Conservation (phyloP, 2,797 vertebrate genomes). For the Poeciliopsis infans region DNA sequence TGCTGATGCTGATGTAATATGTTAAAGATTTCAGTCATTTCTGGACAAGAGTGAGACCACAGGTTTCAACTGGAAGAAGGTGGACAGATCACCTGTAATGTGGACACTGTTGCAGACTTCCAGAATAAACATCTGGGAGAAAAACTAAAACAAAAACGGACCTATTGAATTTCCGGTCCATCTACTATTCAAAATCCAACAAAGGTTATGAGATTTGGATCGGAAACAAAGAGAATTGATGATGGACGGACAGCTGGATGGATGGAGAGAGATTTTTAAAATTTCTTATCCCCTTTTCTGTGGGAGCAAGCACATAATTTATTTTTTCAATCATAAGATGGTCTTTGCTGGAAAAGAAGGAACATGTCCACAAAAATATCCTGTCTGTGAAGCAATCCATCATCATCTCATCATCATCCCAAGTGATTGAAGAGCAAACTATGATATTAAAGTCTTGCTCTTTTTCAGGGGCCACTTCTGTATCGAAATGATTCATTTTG, state of each 20-base stretch:
- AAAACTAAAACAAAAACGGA: background rate
- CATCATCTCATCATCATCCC: slow-evolving; percentile 24
- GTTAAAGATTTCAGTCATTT: background rate
- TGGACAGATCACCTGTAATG: no score
- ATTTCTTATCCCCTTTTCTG: background rate
- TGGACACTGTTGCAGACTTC: background rate
- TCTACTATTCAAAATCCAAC: background rate
- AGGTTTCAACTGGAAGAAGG: background rate
- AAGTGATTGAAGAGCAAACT: slow-evolving; percentile 29
- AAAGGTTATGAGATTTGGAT: background rate
- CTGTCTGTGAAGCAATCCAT: slow-evolving; percentile 9
- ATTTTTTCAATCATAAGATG: background rate
- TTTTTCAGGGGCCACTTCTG: slow-evolving; percentile 23
- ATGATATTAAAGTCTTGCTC: slow-evolving; percentile 21
- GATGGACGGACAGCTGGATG: background rate
- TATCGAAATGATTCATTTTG: slow-evolving; percentile 31
- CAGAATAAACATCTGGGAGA: background rate
- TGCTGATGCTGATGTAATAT: background rate
- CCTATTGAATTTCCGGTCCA: background rate
- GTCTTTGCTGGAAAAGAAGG: background rate
- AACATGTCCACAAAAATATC: slow-evolving; percentile 24
- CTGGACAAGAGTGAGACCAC: background rate
- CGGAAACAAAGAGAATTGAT: background rate
- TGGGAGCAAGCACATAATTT: background rate
- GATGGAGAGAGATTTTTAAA: background rate